phyloP scores from a whole-genome alignment of 2,113 vertebrate species.

The Ellobius talpinus region DNA sequence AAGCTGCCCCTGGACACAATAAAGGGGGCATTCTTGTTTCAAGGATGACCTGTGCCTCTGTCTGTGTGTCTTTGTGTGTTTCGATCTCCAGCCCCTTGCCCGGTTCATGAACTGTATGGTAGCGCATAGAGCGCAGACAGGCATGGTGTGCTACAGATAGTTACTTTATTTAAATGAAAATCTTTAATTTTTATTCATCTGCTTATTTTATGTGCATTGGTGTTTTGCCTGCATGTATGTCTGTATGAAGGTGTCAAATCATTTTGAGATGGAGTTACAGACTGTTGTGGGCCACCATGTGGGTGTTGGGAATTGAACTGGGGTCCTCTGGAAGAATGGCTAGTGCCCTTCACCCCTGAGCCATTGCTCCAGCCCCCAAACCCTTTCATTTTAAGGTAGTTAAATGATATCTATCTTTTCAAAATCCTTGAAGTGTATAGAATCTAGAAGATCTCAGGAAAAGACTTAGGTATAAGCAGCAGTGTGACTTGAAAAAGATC shows the following conservation, averaged over 20 bases:
- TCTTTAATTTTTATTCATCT: slow-evolving; percentile 34
- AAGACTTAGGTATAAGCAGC: background rate
- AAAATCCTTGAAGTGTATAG: background rate
- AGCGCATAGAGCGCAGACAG: too few species aligned
- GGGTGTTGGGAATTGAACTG: background rate
- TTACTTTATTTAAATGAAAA: slow-evolving; percentile 26
- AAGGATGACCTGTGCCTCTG: too few species aligned
- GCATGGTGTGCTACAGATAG: too few species aligned
- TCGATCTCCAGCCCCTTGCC: too few species aligned
- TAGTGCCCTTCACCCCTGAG: background rate
- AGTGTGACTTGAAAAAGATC: background rate
- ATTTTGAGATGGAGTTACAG: background rate
- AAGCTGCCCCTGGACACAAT: too few species aligned
- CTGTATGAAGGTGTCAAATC: background rate
- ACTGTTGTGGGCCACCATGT: background rate
- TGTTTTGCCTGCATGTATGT: background rate
- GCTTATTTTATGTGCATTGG: background rate
- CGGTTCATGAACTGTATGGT: too few species aligned
- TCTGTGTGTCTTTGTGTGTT: too few species aligned
- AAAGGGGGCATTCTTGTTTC: too few species aligned
- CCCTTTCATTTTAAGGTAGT: slow-evolving; percentile 17
- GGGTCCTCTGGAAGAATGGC: background rate
- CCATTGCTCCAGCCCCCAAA: background rate
- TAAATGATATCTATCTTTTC: slow-evolving; percentile 11
- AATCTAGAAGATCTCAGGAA: slow-evolving; percentile 10